Base-by-base conservation (phyloP, 2,888 invertebrate genomes). In the Oxyteleia sp. region DNA sequence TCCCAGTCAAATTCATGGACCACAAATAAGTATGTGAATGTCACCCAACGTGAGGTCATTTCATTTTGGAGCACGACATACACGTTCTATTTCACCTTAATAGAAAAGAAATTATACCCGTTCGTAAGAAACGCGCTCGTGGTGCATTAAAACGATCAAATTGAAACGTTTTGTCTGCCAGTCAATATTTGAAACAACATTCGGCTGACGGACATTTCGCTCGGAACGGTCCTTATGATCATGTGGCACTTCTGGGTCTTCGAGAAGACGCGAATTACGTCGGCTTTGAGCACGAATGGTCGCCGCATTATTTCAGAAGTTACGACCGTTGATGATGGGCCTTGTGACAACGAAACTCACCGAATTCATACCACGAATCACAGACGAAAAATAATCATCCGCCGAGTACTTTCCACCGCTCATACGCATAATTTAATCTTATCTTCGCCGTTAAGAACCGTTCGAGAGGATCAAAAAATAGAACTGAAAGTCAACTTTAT, bases 281-380 rank as follows among this genome's bases (percentile, higher is more conserved):
- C 87, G 86, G 69, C 57, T 81, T 64, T 29, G 63, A 23, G 41
- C 49, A 16, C 55, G 69, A 53, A 57, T 69, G 71, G 86, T 86
- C 84, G 86, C 86, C 87, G 88, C 90, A 89, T 91, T 90, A 91
- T 90, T 90, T 90, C 90, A 86, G 85, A 84, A 89, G 91, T 91
- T 91, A 91, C 89, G 91, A 92, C 89, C 89, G 86, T 86, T 91
- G 89, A 91, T 91, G 89, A 91, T 87, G 88, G 91, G 91, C 89
- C 89, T 89, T 82, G 88, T 81, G 84, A 85, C 84, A 80, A 76
- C 81, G 41, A 55, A 82, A 61, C 51, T 61, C 57, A 63, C 49
- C 66, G 78, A 64, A 53, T 66, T 64, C 79, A 13, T 64, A 76
- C 76, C 45, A 51, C 64, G 57, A 76, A 76, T 51, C 47, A 41